A percentile compares a stretch with the other conserved stretches of the same genome.
Conservation (phyloP, 2,888 invertebrate species). For the Drosophila siamana region DNA sequence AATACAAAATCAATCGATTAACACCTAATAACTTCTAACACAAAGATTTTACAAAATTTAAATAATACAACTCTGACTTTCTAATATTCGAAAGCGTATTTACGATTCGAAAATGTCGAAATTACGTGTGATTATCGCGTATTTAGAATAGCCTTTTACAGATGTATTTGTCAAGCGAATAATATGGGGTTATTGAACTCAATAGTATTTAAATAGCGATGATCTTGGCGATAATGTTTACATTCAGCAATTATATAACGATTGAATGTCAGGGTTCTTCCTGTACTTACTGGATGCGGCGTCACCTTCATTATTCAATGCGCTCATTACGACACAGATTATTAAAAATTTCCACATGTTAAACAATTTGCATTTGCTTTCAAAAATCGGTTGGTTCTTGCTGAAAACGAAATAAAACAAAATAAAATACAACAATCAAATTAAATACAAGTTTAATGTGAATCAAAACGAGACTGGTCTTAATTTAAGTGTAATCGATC, state of each 20-base stretch:
- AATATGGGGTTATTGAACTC: constrained; percentile 16
- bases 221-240: constrained; percentile 18
- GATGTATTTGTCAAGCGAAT: neutral
- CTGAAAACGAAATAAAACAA: constrained; percentile 24
- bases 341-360: constrained; percentile 81
- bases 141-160: neutral
- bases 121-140: neutral
- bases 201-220: neutral
- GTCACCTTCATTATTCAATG: constrained; percentile 66
- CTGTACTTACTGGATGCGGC: constrained; percentile 67
- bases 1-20: too few relatives aligned
- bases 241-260: constrained; percentile 7
- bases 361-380: constrained; percentile 51
- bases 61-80: neutral
- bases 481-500: constrained; percentile 29
- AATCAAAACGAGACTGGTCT: constrained; percentile 46
- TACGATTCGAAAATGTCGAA: too few relatives aligned
- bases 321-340: constrained; percentile 75
- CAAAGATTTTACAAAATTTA: too few relatives aligned
- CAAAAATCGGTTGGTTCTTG: constrained; percentile 35
- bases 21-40: too few relatives aligned
- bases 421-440: constrained; percentile 15
- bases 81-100: constrained; percentile 2
- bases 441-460: constrained; percentile 3
- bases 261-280: constrained; percentile 5